A percentile compares a stretch with the other conserved stretches of the same genome.
Conservation (phyloP, 1,140 invertebrate genomes). For the Coptotermes formosanus region DNA sequence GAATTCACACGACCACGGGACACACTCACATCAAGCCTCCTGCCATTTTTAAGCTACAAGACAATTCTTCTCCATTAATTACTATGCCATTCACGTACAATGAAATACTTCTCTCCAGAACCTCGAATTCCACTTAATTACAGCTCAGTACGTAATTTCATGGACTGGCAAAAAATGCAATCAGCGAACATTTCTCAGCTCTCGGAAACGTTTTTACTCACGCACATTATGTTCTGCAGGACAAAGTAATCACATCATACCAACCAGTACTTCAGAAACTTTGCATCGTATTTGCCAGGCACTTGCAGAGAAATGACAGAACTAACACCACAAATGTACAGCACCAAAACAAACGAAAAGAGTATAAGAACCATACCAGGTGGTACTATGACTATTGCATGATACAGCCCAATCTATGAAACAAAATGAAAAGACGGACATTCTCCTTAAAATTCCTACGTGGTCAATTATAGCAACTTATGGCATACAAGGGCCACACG, state of each 20-base stretch:
- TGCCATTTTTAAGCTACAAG: no score
- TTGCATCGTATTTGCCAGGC: neutral
- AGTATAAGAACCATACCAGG: neutral
- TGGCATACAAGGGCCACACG: neutral
- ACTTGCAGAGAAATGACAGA: neutral
- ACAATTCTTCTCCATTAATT: no score
- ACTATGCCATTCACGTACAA: no score
- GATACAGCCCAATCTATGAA: neutral
- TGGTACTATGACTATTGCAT: neutral
- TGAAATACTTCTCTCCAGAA: neutral
- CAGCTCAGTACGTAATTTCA: neutral
- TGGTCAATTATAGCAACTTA: neutral
- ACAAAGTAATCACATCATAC: neutral
- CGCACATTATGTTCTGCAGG: neutral
- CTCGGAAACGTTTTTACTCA: neutral
- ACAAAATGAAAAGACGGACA: neutral
- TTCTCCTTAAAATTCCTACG: neutral
- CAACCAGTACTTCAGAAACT: neutral
- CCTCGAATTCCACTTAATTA: neutral
- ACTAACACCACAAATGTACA: neutral
- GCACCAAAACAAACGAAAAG: neutral
- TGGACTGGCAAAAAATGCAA: neutral
- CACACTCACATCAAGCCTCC: no score
- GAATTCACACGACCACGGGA: no score
- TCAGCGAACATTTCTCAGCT: neutral